These are phyloP conservation scores for Spatulosminthurus flaviceps DNA, from an alignment of 2,888 invertebrate genomes.

Conservation along the genomic window DNA sequence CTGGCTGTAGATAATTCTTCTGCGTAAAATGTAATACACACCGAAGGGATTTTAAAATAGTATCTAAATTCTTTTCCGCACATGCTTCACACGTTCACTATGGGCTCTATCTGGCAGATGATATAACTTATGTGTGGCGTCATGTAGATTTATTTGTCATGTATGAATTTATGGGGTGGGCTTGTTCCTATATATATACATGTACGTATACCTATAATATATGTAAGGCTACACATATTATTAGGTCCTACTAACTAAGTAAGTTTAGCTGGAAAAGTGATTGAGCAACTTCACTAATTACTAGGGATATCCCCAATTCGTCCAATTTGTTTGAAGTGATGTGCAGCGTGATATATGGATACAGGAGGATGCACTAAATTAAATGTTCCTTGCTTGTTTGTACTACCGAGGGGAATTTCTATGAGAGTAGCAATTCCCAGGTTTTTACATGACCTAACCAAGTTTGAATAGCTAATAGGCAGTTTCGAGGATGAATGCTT, in stretches of 20 bases:
- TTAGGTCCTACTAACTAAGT: background rate
- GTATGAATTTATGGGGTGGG: background rate
- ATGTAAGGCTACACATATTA: no score
- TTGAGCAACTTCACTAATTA: constrained; percentile 7
- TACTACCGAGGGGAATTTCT: background rate
- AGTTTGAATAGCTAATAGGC: constrained; percentile 30
- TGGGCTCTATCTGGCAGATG: background rate
- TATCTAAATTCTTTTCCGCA: background rate
- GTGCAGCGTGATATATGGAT: constrained; percentile 3
- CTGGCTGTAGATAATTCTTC: background rate
- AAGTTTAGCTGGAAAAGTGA: background rate
- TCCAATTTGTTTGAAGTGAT: background rate
- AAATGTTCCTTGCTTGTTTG: background rate
- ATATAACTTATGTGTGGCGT: background rate
- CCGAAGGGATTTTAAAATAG: background rate
- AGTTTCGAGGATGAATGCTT: constrained; percentile 20
- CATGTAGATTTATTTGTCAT: background rate
- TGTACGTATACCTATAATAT: no score
- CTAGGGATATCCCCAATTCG: background rate
- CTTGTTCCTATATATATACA: no score
- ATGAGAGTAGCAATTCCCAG: background rate
- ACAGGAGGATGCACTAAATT: constrained; percentile 13
- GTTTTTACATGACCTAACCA: constrained; percentile 27
- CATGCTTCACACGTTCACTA: background rate
- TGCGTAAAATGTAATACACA: background rate